Conservation (phyloP, 2,888 invertebrate species). For the Lepetodrilus schrolli region DNA sequence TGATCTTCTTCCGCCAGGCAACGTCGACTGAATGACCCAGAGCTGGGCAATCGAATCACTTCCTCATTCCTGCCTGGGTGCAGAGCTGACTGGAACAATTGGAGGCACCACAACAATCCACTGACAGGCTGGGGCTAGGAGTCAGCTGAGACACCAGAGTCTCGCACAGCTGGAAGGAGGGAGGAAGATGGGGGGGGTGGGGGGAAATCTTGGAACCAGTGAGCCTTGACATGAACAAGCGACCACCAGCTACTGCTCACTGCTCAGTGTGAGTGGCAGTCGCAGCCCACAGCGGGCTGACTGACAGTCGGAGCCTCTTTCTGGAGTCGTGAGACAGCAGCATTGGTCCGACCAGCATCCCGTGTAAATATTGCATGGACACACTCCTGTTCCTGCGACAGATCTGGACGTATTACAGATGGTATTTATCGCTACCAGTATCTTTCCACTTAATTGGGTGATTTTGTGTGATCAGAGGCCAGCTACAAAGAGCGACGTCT, state of each 20-base stretch:
- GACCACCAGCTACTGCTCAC: constrained; percentile 1
- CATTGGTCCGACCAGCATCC: constrained; percentile 12
- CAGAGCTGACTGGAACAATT: constrained; percentile 6
- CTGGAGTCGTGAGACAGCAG: too few relatives aligned
- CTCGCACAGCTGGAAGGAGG: background rate
- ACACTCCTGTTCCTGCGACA: background rate
- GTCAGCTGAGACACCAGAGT: constrained; percentile 3
- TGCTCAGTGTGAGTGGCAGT: background rate
- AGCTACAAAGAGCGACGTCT: constrained; percentile 14
- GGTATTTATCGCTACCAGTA: constrained; percentile 24
- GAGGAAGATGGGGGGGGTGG: background rate
- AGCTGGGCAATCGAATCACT: constrained; percentile 3
- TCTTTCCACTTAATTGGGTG: constrained; percentile 4
- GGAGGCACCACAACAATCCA: too few relatives aligned
- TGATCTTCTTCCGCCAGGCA: too few relatives aligned
- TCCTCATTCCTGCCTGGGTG: constrained; percentile 15
- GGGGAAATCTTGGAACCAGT: too few relatives aligned
- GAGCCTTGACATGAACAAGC: background rate
- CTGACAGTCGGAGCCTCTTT: constrained; percentile 13
- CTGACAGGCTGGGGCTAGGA: background rate
- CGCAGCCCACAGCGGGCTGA: constrained; percentile 2
- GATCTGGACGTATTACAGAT: constrained; percentile 14
- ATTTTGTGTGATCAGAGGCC: constrained; percentile 9
- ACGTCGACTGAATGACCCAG: constrained; percentile 14
- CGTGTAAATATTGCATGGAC: constrained; percentile 9